These are phyloP conservation scores for Hemichromis elongatus DNA, from an alignment of 2,113 vertebrate genomes.

Conservation along the genomic window DNA sequence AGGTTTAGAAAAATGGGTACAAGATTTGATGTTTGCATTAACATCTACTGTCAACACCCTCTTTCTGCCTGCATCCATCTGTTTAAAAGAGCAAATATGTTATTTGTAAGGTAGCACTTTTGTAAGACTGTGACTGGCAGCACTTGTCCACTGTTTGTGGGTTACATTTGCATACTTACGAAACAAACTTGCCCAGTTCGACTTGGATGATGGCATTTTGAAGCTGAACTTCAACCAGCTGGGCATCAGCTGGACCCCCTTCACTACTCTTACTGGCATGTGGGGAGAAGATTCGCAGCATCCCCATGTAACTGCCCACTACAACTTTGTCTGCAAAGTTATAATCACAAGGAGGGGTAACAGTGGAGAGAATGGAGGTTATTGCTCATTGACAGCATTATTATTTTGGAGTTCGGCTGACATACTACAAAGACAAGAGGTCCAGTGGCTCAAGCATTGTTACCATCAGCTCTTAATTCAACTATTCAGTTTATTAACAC, in stretches of 20 bases:
- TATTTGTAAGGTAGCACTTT: background rate
- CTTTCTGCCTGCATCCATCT: background rate
- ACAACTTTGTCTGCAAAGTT: slow-evolving; percentile 85
- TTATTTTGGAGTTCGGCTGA: background rate
- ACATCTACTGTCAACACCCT: background rate
- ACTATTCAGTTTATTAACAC: background rate
- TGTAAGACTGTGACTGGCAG: background rate
- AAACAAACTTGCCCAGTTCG: slow-evolving; percentile 95
- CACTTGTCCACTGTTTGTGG: background rate
- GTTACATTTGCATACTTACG: slow-evolving; percentile 79
- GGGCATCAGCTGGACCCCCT: slow-evolving; percentile 75
- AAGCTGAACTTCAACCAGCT: slow-evolving; percentile 89
- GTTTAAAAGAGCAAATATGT: background rate
- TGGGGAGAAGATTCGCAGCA: slow-evolving; percentile 87
- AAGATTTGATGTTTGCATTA: background rate
- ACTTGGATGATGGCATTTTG: slow-evolving; percentile 87
- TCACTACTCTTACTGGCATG: slow-evolving; percentile 77
- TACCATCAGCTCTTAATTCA: background rate
- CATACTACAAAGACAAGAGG: background rate
- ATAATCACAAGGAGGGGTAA: background rate
- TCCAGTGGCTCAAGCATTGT: background rate
- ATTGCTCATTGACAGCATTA: background rate
- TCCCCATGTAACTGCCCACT: slow-evolving; percentile 92
- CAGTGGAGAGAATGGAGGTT: background rate
- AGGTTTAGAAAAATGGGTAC: background rate